Evolutionary conservation across 2,113 vertebrate genomes (phyloP).

Genomic region (Physeter macrocephalus): DNA sequence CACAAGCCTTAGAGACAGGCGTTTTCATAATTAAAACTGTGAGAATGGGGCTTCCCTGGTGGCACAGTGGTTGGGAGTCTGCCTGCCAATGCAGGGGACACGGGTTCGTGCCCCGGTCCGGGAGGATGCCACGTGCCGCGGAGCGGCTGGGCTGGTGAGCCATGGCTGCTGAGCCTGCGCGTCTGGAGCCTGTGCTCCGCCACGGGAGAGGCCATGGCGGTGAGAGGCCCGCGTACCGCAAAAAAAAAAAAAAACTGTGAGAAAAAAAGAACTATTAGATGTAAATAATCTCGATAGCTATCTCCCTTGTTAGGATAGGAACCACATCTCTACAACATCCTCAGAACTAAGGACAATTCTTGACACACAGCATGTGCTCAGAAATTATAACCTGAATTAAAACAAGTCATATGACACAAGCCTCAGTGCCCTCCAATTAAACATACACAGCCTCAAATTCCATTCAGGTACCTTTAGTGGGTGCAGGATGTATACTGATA

Average conservation of each 20-base stretch:
- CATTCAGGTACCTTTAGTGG: conserved; percentile 83
- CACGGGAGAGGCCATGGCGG: too few relatives aligned
- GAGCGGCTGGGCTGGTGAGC: too few relatives aligned
- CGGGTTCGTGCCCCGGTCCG: too few relatives aligned
- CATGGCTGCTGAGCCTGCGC: too few relatives aligned
- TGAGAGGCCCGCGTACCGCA: too few relatives aligned
- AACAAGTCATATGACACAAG: neutral
- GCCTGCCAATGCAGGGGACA: too few relatives aligned
- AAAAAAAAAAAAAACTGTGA: neutral
- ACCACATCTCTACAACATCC: neutral
- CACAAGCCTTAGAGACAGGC: neutral
- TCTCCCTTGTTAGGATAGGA: neutral
- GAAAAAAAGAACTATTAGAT: neutral
- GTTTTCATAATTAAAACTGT: neutral
- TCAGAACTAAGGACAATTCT: neutral
- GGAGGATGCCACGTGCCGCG: too few relatives aligned
- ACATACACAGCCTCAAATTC: neutral
- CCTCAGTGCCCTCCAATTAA: neutral
- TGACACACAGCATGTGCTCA: neutral
- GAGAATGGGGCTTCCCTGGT: too few relatives aligned
- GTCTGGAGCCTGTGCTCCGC: too few relatives aligned
- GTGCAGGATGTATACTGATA: conserved; percentile 87
- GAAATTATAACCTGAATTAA: neutral
- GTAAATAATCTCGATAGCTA: neutral
- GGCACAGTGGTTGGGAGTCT: too few relatives aligned